Base-by-base conservation (phyloP, 1,140 invertebrate genomes). In the Drosophila willistoni region DNA sequence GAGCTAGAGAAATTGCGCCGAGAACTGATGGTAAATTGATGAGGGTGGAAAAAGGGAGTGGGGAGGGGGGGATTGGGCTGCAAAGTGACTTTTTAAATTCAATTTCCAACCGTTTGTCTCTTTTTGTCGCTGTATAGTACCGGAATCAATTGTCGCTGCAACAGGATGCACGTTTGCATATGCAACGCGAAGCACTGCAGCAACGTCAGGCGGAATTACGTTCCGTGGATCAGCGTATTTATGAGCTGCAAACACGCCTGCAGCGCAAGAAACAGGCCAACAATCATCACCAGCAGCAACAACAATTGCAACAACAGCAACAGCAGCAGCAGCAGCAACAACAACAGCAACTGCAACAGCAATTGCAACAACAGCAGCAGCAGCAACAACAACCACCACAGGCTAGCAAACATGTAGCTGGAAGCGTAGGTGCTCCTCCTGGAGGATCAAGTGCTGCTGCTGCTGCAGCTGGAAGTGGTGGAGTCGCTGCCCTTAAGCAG, bases 131-230 rank as follows among this genome's bases (percentile, higher is more conserved):
- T 66, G 93, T 94, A 47, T 93, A 99, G 97, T 98, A 98, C 92
- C 97, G 98, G 22, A 98, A 98, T 93, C 98, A 98, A 92, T 93
- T 99, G 91, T 98, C 98, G 92, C 96, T 98, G 91, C 97, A 99
- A 90, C 98, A 99, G 92, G 98, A 97, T 91, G 96, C 95, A 41
- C 94, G 97, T 68, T 93, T 99, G 63, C 95, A 96, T 60, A 95
- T 97, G 75, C 97, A 98, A 92, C 94, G 97, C 55, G 96, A 98
- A 74, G 96, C 96, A 14, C 92, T 99, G 73, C 95, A 95, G 14
- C 96, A 97, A 77, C 93, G 96, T 25, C 97, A 98, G 90, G 96
- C 97, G 68, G 98, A 99, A 92, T 96, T 98, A 93, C 94, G 95
- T 14, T 95, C 96, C 60, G 98, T 99, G 86, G 98, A 99, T 93